Base-by-base conservation (phyloP, 2,797 vertebrate genomes). In the Pogoniulus pusillus region DNA sequence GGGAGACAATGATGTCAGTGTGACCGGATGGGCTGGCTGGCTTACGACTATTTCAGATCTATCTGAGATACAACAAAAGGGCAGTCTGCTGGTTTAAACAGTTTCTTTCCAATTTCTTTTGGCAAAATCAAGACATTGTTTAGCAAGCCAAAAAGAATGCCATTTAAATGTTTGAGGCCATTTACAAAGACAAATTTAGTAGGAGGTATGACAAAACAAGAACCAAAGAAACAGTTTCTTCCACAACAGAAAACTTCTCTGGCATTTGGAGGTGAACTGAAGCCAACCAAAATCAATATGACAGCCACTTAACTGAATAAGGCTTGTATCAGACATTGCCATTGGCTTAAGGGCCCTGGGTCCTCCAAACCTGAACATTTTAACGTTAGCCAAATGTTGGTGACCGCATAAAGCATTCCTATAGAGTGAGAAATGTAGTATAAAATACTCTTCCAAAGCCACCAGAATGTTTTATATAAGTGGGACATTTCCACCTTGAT, bases 21-120 rank as follows among this genome's bases (percentile, higher is more conserved):
- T 95, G 94, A 96, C 94, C 90, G 95, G 97, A 97, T 97, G 94
- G 94, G 94, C 89, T 97, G 94, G 95, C 89, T 97, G 97, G 96
- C 84, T 96, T 96, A 95, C 8, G 77, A 94, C 95, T 86, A 87
- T 26, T 94, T 90, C 91, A 97, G 96, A 97, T 97, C 96, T 97
- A 97, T 90, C 53, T 35, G 51, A 91, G 77, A 89, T 93, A 95
- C 19, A 97, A 97, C 95, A 97, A 97, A 96, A 96, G 95, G 82
- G 81, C 35, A 89, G 91, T 85, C 90, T 82, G 83, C 91, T 95
- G 84, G 16, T 96, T 96, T 95, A 94, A 93, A 96, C 94, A 96
- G 93, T 47, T 89, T 97, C 93, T 96, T 97, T 97, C 95, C 95
- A 93, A 96, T 97, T 97, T 97, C 96, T 96, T 96, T 87, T 94